Conservation (phyloP, 2,113 vertebrate species). For the Oxyura jamaicensis region DNA sequence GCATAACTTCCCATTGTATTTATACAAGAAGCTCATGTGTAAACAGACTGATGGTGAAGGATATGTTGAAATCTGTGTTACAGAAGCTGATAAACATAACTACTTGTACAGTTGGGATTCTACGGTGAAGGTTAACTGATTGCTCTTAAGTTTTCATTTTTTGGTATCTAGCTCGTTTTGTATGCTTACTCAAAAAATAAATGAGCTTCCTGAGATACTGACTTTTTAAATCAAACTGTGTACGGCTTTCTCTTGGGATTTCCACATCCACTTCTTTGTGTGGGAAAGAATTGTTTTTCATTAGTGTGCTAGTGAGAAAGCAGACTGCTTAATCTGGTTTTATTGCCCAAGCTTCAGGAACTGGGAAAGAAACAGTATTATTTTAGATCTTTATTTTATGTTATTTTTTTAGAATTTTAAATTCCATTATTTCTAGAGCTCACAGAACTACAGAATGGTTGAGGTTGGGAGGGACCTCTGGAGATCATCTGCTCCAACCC, state of each 20-base stretch:
- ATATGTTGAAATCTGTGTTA: background rate
- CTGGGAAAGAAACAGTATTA: background rate
- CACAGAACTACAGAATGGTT: no score
- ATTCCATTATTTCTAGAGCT: background rate
- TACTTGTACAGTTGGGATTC: background rate
- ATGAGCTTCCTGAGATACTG: conserved; percentile 1
- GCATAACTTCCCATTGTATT: background rate
- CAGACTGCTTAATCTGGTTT: conserved; percentile 14
- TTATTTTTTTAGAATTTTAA: background rate
- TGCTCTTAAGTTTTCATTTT: background rate
- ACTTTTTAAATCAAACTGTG: background rate
- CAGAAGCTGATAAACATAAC: background rate
- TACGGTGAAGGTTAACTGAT: background rate
- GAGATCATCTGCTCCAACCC: no score
- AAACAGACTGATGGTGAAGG: conserved; percentile 4
- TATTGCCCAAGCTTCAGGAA: background rate
- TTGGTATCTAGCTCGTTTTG: background rate
- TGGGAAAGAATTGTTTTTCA: conserved; percentile 66
- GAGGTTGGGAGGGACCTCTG: no score
- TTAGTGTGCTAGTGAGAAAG: conserved; percentile 56
- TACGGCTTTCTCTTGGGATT: conserved; percentile 36
- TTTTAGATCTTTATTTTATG: background rate
- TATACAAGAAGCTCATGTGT: background rate
- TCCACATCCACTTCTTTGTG: conserved; percentile 54
- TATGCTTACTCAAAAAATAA: conserved; percentile 42